Evolutionary conservation across 2,113 vertebrate species (phyloP).

Genomic region (Tricholaema leucomelas): DNA sequence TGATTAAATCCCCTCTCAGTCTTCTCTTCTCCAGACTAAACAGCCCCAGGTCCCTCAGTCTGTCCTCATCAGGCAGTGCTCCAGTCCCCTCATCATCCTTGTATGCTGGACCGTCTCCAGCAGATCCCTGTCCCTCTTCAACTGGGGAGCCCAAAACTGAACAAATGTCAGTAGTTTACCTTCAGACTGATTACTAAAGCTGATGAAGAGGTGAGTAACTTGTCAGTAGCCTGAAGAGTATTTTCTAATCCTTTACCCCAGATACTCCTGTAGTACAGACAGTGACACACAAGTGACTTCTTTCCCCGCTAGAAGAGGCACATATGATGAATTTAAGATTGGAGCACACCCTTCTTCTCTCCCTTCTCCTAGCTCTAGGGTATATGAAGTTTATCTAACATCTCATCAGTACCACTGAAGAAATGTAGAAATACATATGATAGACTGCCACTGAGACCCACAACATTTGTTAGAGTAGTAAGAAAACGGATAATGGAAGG

Average conservation of each 20-base stretch:
- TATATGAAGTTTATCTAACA: not conserved
- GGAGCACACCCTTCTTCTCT: not conserved
- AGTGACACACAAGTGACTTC: not conserved
- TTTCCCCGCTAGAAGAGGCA: not conserved
- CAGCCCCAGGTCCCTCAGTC: too few species aligned
- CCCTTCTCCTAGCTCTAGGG: not conserved
- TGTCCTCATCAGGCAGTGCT: too few species aligned
- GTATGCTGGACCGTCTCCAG: too few species aligned
- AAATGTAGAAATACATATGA: not conserved
- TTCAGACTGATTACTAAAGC: not conserved
- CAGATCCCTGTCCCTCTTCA: too few species aligned
- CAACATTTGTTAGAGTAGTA: not conserved
- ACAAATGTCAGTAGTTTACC: not conserved
- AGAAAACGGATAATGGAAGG: not conserved
- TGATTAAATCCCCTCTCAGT: too few species aligned
- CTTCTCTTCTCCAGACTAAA: too few species aligned
- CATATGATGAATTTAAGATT: not conserved
- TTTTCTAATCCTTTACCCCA: not conserved
- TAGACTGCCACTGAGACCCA: not conserved
- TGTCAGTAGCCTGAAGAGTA: not conserved
- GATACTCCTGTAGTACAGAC: not conserved
- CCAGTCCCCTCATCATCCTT: too few species aligned
- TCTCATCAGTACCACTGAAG: not conserved
- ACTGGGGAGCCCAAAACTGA: too few species aligned
- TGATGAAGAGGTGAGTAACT: not conserved